Evolutionary conservation across 2,888 invertebrate genomes (phyloP), one percentile per base, ranked within the genome.

Genomic region (Eilema sororculum): DNA sequence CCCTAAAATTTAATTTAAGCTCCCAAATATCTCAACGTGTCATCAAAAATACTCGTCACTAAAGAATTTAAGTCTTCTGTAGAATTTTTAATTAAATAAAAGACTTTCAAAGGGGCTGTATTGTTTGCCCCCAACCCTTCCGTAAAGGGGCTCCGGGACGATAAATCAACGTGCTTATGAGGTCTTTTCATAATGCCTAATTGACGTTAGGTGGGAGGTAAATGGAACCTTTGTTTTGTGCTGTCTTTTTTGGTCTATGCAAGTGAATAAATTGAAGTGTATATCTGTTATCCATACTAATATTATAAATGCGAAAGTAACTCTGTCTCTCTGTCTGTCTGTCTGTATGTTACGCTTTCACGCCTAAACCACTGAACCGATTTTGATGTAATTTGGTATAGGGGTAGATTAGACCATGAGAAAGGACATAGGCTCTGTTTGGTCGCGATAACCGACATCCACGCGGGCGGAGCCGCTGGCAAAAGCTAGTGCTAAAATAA

Each of bases 21-120:
- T 56, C 46, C 62, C 8, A 63, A 46, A 77, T 79, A 22, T 68
- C 68, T 72, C 68, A 60, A 74, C 69, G 77, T 75, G 67, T 74
- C 74, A 70, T 46, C 52, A 74, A 75, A 78, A 77, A 71, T 56
- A 30, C 71, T 59, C 41, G 59, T 68, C 73, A 69, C 65, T 13
- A 37, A 73, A 76, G 72, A 76, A 79, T 79, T 76, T 68, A 71
- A 77, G 81, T 76, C 69, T 65, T 71, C 64, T 33, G 30, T 65
- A 79, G 77, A 65, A 80, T 82, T 87, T 89, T 89, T 89, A 89
- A 89, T 88, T 89, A 87, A 83, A 76, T 70, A 65, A 65, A 83
- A 82, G 84, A 84, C 87, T 88, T 82, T 74, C 28, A 72, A 78
- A 82, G 76, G 81, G 81, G 78, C 77, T 69, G 79, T 65, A 37